Percentiles rank a stretch among this genome's conserved stretches.
phyloP scores from a whole-genome alignment of 2,113 vertebrate genomes.

The Menura novaehollandiae region DNA sequence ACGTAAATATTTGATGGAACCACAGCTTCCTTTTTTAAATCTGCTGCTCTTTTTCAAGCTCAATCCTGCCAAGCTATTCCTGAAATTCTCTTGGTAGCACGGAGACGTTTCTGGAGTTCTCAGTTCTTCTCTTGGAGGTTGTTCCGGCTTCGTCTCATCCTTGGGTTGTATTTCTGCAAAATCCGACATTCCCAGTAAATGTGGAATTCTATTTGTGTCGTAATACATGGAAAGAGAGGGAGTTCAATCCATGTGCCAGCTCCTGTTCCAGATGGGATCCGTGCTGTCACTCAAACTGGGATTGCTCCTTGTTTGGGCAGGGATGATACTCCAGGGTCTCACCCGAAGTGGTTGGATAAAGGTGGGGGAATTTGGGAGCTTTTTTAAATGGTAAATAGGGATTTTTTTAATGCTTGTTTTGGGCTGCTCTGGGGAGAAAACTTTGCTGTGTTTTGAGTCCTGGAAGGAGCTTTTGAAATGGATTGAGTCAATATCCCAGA shows the following conservation, averaged over 20 bases:
- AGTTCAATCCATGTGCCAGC: neutral
- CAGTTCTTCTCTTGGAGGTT: neutral
- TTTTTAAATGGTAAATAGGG: rapidly evolving
- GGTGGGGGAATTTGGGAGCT: neutral
- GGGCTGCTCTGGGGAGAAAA: neutral
- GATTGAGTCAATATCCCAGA: neutral
- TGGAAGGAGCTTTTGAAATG: neutral
- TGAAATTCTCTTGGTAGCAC: neutral
- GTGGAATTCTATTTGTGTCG: neutral
- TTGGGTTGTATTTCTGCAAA: neutral
- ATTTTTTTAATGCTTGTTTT: neutral
- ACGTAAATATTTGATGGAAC: constrained; percentile 2
- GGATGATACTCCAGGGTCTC: rapidly evolving
- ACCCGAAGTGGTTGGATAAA: neutral
- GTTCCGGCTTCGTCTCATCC: neutral
- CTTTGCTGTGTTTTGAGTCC: neutral
- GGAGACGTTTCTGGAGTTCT: neutral
- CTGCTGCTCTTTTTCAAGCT: neutral
- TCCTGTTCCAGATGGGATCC: neutral
- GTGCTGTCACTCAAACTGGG: neutral
- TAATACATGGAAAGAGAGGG: neutral
- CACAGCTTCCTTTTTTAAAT: neutral
- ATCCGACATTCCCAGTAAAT: rapidly evolving
- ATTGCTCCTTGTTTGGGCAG: neutral
- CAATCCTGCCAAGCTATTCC: neutral